Evolutionary conservation across 1,140 invertebrate species (phyloP).

Genomic region (Lepidotrigona ventralis): DNA sequence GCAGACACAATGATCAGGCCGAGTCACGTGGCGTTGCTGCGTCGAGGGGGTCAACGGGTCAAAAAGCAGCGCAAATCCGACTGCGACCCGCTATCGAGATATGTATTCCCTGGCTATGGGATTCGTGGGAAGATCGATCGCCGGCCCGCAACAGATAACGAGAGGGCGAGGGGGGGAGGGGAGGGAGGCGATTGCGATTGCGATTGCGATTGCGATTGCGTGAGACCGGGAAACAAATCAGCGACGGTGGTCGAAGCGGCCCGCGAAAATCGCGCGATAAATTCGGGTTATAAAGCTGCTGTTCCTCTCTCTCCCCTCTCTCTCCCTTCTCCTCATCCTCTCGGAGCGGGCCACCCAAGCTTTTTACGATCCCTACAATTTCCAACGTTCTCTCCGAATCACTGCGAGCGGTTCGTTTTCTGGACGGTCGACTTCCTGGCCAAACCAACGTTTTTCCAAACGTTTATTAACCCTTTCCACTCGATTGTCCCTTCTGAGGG

Average conservation of each 20-base stretch:
- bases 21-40: background rate
- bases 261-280: slow-evolving; percentile 40
- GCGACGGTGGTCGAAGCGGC: slow-evolving; percentile 5
- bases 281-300: slow-evolving; percentile 42
- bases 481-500: too few relatives aligned
- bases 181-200: too few relatives aligned
- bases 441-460: background rate
- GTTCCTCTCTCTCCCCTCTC: background rate
- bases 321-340: too few relatives aligned
- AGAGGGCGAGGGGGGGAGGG: too few relatives aligned
- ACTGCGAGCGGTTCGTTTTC: too few relatives aligned
- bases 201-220: slow-evolving; percentile 25
- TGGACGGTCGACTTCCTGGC: background rate
- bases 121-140: slow-evolving; percentile 28
- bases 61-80: slow-evolving; percentile 11
- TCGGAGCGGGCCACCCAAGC: background rate
- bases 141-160: slow-evolving; percentile 26
- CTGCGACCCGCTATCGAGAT: slow-evolving; percentile 14
- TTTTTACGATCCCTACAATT: slow-evolving; percentile 13
- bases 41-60: background rate
- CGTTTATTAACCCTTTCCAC: too few relatives aligned
- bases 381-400: background rate
- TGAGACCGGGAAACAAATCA: slow-evolving; percentile 32
- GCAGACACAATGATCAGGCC: too few relatives aligned
- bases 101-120: background rate